Base-by-base conservation (phyloP, 1,140 invertebrate genomes). In the Sminthurinus signatus region DNA sequence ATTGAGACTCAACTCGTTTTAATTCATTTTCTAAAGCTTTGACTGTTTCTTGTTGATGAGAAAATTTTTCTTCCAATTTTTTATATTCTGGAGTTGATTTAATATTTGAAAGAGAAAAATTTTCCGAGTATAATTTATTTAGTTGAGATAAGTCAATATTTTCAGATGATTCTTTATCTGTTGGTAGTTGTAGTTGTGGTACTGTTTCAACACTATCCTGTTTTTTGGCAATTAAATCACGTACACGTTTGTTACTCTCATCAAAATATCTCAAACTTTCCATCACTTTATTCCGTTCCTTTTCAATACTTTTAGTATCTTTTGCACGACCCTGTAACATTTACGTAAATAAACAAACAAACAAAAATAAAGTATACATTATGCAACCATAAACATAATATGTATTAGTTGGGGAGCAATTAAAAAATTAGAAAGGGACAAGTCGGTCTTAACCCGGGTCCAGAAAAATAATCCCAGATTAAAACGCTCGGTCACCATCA, bases 1-100 rank as follows among this genome's bases (percentile, higher is more conserved):
- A 42, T 27, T 56, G 54, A 19, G 54, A 56, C n/a, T 56, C 54
- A 10, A 56, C 36, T 12, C 54, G 15, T 39, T 56, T 56, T 19
- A 56, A 31, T 27, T 56, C 54, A 12, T 10, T n/a, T 12, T 56
- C 28, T 31, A 56, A 27, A 12, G 3, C 3, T 56, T 42, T 56
- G 5, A 56, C 27, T 5, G 25, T 36, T 28, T 56, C 4, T 56
- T 56, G 12, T 21, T 56, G 54, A 10, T 56, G 29, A 19, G 36
- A 10, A 42, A 56, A 12, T 27, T 56, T 56, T 42, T 56, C 54
- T 10, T 56, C 54, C 2, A 56, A 19, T 42, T 19, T 31, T 42
- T 56, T 56, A 15, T 21, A 19, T 14, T 56, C 31, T 17, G 31
- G 8, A 23, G 8, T 28, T n/a, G 54, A 14, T 39, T 42, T 39